Evolutionary conservation across 2,888 invertebrate genomes (phyloP).

Genomic region (Tiliacea aurago): DNA sequence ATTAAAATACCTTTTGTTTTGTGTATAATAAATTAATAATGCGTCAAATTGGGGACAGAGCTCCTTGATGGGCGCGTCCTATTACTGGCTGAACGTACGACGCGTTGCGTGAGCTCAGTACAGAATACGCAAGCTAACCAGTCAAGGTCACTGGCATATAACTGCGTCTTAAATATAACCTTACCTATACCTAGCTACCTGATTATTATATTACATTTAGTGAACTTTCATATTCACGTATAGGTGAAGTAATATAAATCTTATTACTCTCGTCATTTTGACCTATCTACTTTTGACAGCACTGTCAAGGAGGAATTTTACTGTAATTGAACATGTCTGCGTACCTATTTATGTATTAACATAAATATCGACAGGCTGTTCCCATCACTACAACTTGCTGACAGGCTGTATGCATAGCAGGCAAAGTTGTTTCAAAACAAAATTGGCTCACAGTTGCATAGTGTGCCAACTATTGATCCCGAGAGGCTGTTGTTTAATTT

Average conservation of each 20-base stretch:
- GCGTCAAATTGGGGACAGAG: no score
- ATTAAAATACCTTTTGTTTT: no score
- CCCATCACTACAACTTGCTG: slow-evolving; percentile 37
- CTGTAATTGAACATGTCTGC: neutral
- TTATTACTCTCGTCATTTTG: neutral
- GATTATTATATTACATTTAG: neutral
- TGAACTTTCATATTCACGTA: neutral
- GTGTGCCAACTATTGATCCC: slow-evolving; percentile 38
- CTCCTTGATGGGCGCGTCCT: no score
- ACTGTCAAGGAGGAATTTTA: neutral
- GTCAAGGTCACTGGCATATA: no score
- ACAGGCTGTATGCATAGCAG: slow-evolving; percentile 43
- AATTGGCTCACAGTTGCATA: slow-evolving; percentile 65
- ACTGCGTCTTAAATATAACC: neutral
- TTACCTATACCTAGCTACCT: neutral
- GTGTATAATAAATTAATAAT: no score
- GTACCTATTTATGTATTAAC: neutral
- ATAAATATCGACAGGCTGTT: slow-evolving; percentile 16
- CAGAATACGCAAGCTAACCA: no score
- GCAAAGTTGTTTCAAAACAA: slow-evolving; percentile 67
- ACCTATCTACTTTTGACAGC: no score
- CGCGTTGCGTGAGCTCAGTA: no score
- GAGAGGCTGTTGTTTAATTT: neutral
- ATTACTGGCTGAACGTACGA: no score
- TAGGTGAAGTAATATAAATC: neutral